Percentiles rank a stretch among this genome's conserved stretches.
Conservation (phyloP, 1,140 invertebrate genomes). For the Atopsyche davidsoni region DNA sequence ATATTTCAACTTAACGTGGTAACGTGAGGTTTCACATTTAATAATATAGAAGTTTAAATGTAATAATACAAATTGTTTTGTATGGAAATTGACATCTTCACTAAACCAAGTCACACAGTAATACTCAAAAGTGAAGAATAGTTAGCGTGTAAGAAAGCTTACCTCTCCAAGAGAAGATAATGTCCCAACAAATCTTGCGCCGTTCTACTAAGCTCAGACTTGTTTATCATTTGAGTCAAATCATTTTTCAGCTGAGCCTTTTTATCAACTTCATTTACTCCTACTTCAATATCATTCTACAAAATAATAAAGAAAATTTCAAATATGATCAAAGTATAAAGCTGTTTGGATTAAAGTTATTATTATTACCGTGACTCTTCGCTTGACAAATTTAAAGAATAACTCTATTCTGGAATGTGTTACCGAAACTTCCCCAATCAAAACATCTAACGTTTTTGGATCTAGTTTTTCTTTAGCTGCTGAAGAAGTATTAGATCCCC, state of each 20-base stretch:
- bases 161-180: constrained; percentile 89
- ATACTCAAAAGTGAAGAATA: too few species aligned
- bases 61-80: too few species aligned
- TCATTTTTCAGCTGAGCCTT: constrained; percentile 39
- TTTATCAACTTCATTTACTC: constrained; percentile 50
- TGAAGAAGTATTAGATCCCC: constrained; percentile 33
- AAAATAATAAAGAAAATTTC: constrained; percentile 28
- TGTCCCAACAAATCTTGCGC: constrained; percentile 88
- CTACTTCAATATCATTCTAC: constrained; percentile 65
- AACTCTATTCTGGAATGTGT: constrained; percentile 86
- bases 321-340: constrained; percentile 17
- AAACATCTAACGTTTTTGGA: constrained; percentile 81
- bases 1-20: too few species aligned
- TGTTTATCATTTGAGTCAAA: constrained; percentile 57
- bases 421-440: constrained; percentile 86
- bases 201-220: constrained; percentile 70
- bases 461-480: constrained; percentile 58
- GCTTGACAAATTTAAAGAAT: constrained; percentile 83
- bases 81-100: too few species aligned
- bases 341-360: constrained; percentile 4
- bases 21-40: too few species aligned
- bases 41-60: too few species aligned
- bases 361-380: constrained; percentile 72
- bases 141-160: not conserved
- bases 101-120: too few species aligned